These are phyloP conservation scores for Cephus pygmeus DNA, from an alignment of 2,888 invertebrate species.

Conservation along the genomic window DNA sequence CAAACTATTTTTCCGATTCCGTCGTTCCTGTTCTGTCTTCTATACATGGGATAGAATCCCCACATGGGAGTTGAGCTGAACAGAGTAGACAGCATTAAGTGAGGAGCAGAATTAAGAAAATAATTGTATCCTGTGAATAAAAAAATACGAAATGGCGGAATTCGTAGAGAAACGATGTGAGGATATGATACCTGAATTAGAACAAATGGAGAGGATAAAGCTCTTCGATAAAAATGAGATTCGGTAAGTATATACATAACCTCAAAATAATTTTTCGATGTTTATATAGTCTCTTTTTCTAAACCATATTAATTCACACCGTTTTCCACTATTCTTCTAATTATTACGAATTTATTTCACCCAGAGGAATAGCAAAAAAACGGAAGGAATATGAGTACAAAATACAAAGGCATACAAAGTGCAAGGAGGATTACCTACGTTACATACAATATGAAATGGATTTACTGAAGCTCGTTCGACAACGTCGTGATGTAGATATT, in stretches of 20 bases:
- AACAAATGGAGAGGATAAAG: constrained; percentile 79
- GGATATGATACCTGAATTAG: constrained; percentile 82
- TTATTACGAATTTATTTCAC: constrained; percentile 12
- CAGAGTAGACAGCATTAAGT: too few relatives aligned
- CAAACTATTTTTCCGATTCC: too few relatives aligned
- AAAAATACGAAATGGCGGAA: constrained; percentile 76
- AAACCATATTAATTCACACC: background rate
- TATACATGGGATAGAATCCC: too few relatives aligned
- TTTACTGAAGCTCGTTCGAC: constrained; percentile 74
- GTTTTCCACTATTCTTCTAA: constrained; percentile 10
- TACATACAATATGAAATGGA: constrained; percentile 80
- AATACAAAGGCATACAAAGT: constrained; percentile 75
- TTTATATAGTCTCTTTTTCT: background rate
- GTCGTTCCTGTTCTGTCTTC: too few relatives aligned
- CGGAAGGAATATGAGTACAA: constrained; percentile 80
- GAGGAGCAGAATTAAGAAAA: too few relatives aligned
- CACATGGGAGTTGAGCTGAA: too few relatives aligned
- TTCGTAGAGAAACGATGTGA: constrained; percentile 82
- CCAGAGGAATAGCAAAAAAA: constrained; percentile 76
- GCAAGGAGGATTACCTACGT: constrained; percentile 76
- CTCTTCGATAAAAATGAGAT: constrained; percentile 79
- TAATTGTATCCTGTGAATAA: too few relatives aligned
- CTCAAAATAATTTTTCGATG: too few relatives aligned
- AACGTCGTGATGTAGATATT: constrained; percentile 69
- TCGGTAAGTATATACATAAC: constrained; percentile 66